Conservation (phyloP, 2,888 invertebrate genomes). For the Tinea pellionella region DNA sequence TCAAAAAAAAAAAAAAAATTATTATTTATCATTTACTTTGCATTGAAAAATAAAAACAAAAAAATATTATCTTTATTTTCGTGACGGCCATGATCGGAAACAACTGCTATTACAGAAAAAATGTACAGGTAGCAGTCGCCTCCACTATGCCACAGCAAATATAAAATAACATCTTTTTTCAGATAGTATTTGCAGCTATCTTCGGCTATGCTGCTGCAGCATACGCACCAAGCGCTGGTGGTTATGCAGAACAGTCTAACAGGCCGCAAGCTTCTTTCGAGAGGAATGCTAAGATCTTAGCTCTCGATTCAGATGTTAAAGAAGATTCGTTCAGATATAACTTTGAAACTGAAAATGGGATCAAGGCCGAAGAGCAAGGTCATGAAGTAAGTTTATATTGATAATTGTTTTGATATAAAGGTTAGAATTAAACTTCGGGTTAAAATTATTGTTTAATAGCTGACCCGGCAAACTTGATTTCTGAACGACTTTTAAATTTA, state of each 20-base stretch:
- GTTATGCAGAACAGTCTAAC: conserved; percentile 50
- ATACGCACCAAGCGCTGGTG: conserved; percentile 25
- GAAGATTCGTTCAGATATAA: conserved; percentile 59
- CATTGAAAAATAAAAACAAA: no score
- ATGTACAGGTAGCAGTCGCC: no score
- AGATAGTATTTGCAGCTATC: conserved; percentile 51
- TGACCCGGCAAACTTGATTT: no score
- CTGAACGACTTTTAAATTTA: no score
- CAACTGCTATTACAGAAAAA: no score
- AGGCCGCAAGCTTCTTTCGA: conserved; percentile 50
- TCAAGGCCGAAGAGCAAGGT: conserved; percentile 59
- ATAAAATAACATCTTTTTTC: conserved; percentile 16
- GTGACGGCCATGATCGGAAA: no score
- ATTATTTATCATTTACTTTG: no score
- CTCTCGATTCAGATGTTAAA: conserved; percentile 50
- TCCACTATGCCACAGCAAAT: no score
- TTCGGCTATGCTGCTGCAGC: conserved; percentile 48
- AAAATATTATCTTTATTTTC: no score
- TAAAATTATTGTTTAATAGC: no score
- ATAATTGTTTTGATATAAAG: not conserved
- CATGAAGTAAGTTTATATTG: conserved; percentile 38
- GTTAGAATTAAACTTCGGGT: not conserved
- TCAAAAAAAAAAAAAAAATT: no score
- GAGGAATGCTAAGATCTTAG: conserved; percentile 48
- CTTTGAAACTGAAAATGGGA: conserved; percentile 60